phyloP scores from a whole-genome alignment of 2,888 invertebrate genomes.

The Caenorhabditis doughertyi region DNA sequence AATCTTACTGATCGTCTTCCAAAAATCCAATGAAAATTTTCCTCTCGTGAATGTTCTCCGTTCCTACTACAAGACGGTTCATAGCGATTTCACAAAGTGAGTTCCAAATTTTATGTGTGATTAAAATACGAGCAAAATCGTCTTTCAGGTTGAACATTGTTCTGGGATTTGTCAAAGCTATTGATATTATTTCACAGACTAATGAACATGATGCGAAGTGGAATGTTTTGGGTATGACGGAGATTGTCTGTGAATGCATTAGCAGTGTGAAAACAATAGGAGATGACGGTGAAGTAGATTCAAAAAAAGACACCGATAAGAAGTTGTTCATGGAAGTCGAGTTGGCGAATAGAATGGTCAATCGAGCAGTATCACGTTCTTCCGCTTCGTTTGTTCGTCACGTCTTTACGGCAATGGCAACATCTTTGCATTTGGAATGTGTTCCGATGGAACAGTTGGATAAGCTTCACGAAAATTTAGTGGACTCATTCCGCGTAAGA shows the following conservation, averaged over 20 bases:
- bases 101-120: neutral
- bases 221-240: conserved; percentile 25
- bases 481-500: conserved; percentile 25
- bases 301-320: neutral
- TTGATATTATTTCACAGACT: conserved; percentile 10
- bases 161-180: conserved; percentile 14
- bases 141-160: conserved; percentile 41
- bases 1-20: conserved; percentile 31
- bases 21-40: conserved; percentile 19
- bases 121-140: neutral
- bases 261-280: conserved; percentile 33
- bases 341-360: conserved; percentile 30
- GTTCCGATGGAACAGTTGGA: conserved; percentile 33
- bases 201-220: conserved; percentile 28
- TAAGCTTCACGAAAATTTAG: neutral
- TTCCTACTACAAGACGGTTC: conserved; percentile 30
- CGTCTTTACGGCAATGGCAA: conserved; percentile 39
- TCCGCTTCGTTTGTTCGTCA: conserved; percentile 38
- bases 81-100: conserved; percentile 28
- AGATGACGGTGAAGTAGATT: conserved; percentile 11
- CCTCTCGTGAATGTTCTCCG: conserved; percentile 16
- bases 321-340: conserved; percentile 19
- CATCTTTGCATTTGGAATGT: conserved; percentile 29
- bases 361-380: neutral
- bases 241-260: conserved; percentile 22